Percentiles rank a stretch among this genome's conserved stretches.
These are phyloP conservation scores for Ctenopoma kingsleyae DNA, from an alignment of 2,797 vertebrate species.

Conservation along the genomic window DNA sequence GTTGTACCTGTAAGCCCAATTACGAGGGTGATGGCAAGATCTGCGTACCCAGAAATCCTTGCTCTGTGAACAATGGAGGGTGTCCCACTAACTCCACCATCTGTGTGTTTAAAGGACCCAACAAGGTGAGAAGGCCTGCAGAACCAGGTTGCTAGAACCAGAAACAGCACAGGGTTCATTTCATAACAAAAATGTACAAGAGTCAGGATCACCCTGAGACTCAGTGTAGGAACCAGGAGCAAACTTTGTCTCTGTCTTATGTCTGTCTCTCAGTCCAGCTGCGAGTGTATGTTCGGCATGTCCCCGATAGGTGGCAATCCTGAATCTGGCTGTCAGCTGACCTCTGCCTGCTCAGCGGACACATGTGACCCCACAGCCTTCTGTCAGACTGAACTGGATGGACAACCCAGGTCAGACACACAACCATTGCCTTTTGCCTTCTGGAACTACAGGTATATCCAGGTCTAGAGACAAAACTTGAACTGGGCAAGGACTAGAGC, in stretches of 20 bases:
- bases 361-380: slow-evolving; percentile 84
- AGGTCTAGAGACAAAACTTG: neutral
- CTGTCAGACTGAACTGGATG: slow-evolving; percentile 81
- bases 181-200: neutral
- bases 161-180: neutral
- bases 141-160: neutral
- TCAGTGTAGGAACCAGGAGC: neutral
- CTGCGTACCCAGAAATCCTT: slow-evolving; percentile 90
- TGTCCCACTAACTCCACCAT: slow-evolving; percentile 88
- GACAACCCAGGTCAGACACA: slow-evolving; percentile 70
- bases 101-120: slow-evolving; percentile 86
- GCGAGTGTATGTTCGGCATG: slow-evolving; percentile 88
- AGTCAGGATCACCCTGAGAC: neutral
- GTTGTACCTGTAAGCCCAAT: slow-evolving; percentile 87
- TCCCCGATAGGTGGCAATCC: slow-evolving; percentile 51
- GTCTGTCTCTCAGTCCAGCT: slow-evolving; percentile 78
- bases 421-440: neutral
- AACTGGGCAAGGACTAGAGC: neutral
- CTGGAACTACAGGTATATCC: neutral
- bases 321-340: slow-evolving; percentile 77
- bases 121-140: slow-evolving; percentile 84
- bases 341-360: slow-evolving; percentile 73
- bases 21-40: slow-evolving; percentile 89
- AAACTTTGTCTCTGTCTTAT: neutral
- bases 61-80: slow-evolving; percentile 86